Evolutionary conservation across 2,797 vertebrate genomes (phyloP).

Genomic region (Onychomys torridus): DNA sequence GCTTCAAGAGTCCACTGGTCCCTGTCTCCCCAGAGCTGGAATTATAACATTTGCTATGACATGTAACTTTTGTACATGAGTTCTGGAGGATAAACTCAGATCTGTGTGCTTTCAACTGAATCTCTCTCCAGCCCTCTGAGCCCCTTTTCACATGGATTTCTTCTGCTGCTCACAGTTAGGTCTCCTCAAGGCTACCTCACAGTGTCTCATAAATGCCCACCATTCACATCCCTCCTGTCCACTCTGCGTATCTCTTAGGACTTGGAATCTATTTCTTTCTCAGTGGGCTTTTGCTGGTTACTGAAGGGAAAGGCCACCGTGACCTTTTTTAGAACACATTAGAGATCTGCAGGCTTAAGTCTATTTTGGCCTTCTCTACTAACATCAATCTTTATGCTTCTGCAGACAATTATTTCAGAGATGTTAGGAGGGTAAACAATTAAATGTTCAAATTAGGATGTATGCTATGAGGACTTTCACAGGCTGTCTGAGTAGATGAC

Average conservation of each 20-base stretch:
- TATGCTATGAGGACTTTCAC: conserved; percentile 20
- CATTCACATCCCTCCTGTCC: background rate
- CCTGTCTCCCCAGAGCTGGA: background rate
- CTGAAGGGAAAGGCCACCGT: background rate
- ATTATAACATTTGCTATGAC: background rate
- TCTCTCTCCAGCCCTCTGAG: background rate
- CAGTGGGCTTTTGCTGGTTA: background rate
- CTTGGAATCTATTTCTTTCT: background rate
- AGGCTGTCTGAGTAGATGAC: background rate
- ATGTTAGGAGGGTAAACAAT: conserved; percentile 58
- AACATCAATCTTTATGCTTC: conserved; percentile 24
- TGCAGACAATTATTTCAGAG: conserved; percentile 50
- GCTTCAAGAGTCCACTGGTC: rapidly evolving
- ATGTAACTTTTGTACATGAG: background rate
- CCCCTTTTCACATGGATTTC: background rate
- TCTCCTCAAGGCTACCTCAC: background rate
- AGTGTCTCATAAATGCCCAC: background rate
- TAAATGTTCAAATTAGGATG: conserved; percentile 44
- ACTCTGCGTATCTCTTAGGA: background rate
- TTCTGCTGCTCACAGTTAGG: background rate
- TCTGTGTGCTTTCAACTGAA: background rate
- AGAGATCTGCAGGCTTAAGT: background rate
- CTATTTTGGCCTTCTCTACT: background rate
- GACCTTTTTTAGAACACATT: background rate
- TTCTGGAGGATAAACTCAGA: background rate